Evolutionary conservation across 2,888 invertebrate genomes (phyloP).

Genomic region (Cantharis nigra): DNA sequence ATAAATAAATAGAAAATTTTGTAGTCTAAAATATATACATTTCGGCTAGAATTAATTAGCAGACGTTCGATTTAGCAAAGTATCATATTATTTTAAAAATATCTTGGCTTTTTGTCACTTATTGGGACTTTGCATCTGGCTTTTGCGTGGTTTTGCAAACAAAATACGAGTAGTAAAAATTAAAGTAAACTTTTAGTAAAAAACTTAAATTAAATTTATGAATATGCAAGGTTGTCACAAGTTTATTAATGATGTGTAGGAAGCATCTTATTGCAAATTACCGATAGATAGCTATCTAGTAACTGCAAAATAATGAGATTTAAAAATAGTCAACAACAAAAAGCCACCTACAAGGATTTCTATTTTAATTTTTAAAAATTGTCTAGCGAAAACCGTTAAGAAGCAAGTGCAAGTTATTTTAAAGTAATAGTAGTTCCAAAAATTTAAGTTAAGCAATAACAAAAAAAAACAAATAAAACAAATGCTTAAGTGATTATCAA

Average conservation of each 20-base stretch:
- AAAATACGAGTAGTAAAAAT: too few relatives aligned
- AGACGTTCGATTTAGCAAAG: not conserved
- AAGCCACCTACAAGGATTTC: not conserved
- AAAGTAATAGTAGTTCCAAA: not conserved
- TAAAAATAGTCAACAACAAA: not conserved
- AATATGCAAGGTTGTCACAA: not conserved
- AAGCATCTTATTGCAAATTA: not conserved
- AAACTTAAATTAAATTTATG: not conserved
- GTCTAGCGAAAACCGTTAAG: not conserved
- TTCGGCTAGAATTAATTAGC: not conserved
- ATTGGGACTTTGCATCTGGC: not conserved
- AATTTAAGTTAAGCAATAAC: not conserved
- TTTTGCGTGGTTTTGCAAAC: too few relatives aligned
- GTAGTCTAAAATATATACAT: not conserved
- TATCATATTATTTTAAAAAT: not conserved
- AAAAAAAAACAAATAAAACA: not conserved
- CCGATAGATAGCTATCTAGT: not conserved
- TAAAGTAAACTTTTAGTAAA: too few relatives aligned
- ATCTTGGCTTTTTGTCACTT: not conserved
- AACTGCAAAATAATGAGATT: not conserved
- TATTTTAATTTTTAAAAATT: not conserved
- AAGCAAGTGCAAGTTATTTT: not conserved
- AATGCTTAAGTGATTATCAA: too few relatives aligned
- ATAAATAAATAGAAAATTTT: not conserved
- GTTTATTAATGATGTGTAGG: not conserved